Evolutionary conservation across 2,797 vertebrate species (phyloP), one percentile per base, ranked within the genome.

Genomic region (Diplodus puntazzo): DNA sequence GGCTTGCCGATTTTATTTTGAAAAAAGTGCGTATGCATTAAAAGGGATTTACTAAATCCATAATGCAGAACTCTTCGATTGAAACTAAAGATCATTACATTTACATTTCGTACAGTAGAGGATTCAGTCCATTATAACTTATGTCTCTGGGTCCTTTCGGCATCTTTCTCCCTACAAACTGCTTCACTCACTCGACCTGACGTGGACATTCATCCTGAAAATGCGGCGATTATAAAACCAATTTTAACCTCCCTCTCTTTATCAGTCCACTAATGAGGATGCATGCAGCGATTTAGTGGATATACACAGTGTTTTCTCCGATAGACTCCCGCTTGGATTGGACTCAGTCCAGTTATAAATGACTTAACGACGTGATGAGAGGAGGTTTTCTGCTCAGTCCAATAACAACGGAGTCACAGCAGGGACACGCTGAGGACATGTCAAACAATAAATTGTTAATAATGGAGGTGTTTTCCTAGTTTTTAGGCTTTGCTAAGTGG

Each of bases 341-440:
- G 63, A 77, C 65, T 50, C 13, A 12, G 17, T 62, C 72, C 34
- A 30, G 53, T 66, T 58, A 59, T 18, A 53, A 62, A 81, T 46
- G 45, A 73, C 43, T 27, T 17, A 4, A 21, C 3, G 2, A 21
- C 16, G 30, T 48, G 67, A 74, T 2, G 16, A 52, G 25, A 70
- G 45, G 53, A 79, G 43, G 5, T 54, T 50, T 50, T 69, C 74
- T 48, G 34, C 25, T 42, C 62, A 55, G 46, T 82, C 54, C 68
- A 83, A 69, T 81, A 64, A 78, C 13, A 20, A 5, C 16, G 0
- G 27, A 58, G 27, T 27, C 17, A 48, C 34, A 52, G 21, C n/a
- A 65, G 45, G 79, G 66, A 80, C 79, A 65, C 50, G 17, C 69
- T 67, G 9, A 87, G 77, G 86, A 86, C 79, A 67, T 20, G 49